Evolutionary conservation across 2,113 vertebrate species (phyloP).

Genomic region (Camelus dromedarius): DNA sequence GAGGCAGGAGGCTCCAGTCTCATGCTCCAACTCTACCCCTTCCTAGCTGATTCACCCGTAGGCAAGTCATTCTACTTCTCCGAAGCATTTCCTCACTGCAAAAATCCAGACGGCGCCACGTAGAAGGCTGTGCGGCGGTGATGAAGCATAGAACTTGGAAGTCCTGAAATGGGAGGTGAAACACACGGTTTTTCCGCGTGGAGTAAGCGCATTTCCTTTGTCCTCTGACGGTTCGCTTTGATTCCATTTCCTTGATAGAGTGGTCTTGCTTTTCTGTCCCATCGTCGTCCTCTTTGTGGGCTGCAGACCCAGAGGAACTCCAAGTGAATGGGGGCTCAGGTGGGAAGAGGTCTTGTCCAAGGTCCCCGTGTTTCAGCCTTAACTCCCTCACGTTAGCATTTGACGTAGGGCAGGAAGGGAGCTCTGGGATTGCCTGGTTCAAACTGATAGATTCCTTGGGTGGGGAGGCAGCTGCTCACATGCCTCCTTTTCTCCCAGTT

Average conservation of each 20-base stretch:
- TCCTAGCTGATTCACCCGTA: neutral
- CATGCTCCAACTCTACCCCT: neutral
- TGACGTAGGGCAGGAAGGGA: neutral
- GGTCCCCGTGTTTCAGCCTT: neutral
- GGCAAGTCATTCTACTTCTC: neutral
- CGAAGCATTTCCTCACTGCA: neutral
- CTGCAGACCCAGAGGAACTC: neutral
- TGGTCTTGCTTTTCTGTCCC: neutral
- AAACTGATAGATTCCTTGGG: fast-evolving
- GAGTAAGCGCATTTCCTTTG: neutral
- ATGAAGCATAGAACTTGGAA: neutral
- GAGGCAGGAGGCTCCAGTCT: neutral
- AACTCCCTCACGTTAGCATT: neutral
- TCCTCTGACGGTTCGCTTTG: neutral
- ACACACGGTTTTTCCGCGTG: neutral
- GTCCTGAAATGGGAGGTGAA: neutral
- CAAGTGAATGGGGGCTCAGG: neutral
- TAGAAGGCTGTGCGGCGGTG: neutral
- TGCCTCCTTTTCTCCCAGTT: too few species aligned
- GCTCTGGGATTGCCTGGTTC: fast-evolving
- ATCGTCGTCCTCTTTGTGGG: neutral
- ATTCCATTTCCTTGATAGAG: neutral
- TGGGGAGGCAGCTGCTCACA: neutral
- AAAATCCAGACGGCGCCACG: neutral
- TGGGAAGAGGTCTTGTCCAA: neutral